Evolutionary conservation across 2,888 invertebrate genomes (phyloP).

Genomic region (Argyra leucocephala): DNA sequence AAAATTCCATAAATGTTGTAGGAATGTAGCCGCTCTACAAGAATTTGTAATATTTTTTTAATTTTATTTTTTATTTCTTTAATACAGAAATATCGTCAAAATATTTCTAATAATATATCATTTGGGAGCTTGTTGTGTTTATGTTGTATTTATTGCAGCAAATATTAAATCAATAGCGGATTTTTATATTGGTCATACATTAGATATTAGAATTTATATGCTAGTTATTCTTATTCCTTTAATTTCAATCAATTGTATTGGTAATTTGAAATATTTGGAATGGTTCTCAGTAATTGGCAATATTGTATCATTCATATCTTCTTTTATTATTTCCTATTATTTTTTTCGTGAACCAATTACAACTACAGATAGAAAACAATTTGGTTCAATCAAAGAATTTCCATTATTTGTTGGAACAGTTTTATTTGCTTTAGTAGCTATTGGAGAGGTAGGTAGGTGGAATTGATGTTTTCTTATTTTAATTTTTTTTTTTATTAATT

Average conservation of each 20-base stretch:
- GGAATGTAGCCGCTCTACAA: no score
- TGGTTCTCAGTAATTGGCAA: constrained; percentile 87
- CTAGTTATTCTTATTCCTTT: constrained; percentile 57
- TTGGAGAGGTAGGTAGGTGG: constrained; percentile 63
- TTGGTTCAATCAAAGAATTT: constrained; percentile 59
- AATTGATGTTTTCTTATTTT: background rate
- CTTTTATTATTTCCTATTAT: constrained; percentile 11
- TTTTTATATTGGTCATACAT: constrained; percentile 44
- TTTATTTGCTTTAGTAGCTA: constrained; percentile 90
- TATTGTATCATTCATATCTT: constrained; percentile 57
- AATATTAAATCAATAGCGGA: constrained; percentile 65
- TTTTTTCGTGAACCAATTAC: constrained; percentile 63
- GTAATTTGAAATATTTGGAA: constrained; percentile 74
- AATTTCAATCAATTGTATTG: no score
- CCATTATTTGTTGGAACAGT: constrained; percentile 95
- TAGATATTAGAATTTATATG: constrained; percentile 45
- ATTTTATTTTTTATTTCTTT: background rate
- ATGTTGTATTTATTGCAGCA: constrained; percentile 84
- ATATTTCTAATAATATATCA: constrained; percentile 63
- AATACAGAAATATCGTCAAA: constrained; percentile 58
- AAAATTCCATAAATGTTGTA: background rate
- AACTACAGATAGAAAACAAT: constrained; percentile 52
- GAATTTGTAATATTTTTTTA: background rate
- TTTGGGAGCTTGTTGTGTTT: constrained; percentile 96
- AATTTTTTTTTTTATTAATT: background rate